Evolutionary conservation across 2,888 invertebrate genomes (phyloP).

Genomic region (Lithophane socia): DNA sequence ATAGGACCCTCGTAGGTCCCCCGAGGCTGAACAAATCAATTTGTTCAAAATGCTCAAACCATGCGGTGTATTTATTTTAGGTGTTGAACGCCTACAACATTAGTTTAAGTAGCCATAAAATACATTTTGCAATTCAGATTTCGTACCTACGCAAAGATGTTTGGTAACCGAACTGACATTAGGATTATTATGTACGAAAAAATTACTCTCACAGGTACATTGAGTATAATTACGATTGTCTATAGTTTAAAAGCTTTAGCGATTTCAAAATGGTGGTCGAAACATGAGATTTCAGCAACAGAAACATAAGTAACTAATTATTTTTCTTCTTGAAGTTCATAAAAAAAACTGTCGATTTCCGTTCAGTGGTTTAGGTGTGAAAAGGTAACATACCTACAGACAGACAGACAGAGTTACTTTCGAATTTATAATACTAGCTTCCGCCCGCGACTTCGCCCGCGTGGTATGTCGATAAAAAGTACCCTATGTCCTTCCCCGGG

Average conservation of each 20-base stretch:
- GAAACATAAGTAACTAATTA: neutral
- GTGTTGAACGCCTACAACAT: constrained; percentile 45
- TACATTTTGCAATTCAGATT: constrained; percentile 59
- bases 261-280: no score
- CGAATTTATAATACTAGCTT: no score
- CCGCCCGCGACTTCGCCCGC: no score
- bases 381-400: no score
- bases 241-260: no score
- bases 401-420: no score
- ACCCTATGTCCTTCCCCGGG: no score
- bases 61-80: constrained; percentile 41
- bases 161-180: constrained; percentile 57
- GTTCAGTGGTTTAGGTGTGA: no score
- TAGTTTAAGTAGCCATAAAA: constrained; percentile 54
- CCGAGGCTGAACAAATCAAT: constrained; percentile 42
- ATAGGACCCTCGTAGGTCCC: constrained; percentile 17
- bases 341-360: no score
- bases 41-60: constrained; percentile 27
- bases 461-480: no score
- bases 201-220: constrained; percentile 55
- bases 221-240: constrained; percentile 25
- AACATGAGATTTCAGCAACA: neutral
- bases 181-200: constrained; percentile 53
- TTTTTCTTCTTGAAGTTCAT: no score
- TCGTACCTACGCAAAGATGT: constrained; percentile 46